A percentile compares a stretch with the other conserved stretches of the same genome.
Conservation (phyloP, 2,797 vertebrate species). For the Picus viridis region DNA sequence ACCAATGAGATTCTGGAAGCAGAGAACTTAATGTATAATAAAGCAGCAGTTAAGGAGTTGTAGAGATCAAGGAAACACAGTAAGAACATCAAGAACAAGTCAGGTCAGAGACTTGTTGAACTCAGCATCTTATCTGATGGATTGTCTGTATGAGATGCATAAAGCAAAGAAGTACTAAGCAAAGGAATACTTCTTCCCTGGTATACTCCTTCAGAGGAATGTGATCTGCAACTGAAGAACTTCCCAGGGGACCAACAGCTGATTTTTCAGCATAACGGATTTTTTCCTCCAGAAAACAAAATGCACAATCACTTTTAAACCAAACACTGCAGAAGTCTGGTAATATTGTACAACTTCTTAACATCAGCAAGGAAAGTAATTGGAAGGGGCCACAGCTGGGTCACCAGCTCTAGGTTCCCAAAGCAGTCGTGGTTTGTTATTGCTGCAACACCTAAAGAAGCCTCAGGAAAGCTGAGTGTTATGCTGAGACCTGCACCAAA, state of each 20-base stretch:
- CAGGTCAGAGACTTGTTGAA: background rate
- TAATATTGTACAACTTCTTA: background rate
- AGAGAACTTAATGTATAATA: slow-evolving; percentile 7
- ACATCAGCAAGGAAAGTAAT: background rate
- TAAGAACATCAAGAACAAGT: background rate
- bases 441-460: background rate
- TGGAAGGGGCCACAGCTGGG: background rate
- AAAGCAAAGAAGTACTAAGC: background rate
- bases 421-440: background rate
- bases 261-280: background rate
- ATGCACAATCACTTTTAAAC: background rate
- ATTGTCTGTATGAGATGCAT: background rate
- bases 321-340: background rate
- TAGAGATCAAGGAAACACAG: slow-evolving; percentile 17
- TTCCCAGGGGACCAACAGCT: background rate
- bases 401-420: background rate
- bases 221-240: background rate
- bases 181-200: background rate
- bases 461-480: background rate
- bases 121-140: background rate
- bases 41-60: slow-evolving; percentile 25
- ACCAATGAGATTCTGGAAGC: slow-evolving; percentile 25
- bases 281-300: background rate
- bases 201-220: background rate
- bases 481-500: background rate